Conservation (phyloP, 2,797 vertebrate species). For the Hippoglossus hippoglossus region DNA sequence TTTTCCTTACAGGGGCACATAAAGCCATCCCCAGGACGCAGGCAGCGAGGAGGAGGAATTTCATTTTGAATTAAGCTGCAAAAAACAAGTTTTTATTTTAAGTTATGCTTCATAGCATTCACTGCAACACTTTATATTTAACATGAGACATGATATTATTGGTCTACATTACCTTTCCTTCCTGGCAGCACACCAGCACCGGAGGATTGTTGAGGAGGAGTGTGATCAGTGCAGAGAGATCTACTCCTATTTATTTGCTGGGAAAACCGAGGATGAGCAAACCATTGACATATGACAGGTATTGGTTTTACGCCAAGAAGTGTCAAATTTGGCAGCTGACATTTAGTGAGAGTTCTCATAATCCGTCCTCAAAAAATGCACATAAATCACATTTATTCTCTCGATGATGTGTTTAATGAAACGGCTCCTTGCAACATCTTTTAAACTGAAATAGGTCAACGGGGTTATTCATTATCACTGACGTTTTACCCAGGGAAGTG, state of each 20-base stretch:
- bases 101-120: background rate
- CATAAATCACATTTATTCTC: slow-evolving; percentile 51
- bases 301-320: slow-evolving; percentile 65
- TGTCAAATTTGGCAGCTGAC: slow-evolving; percentile 56
- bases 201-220: slow-evolving; percentile 32
- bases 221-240: slow-evolving; percentile 51
- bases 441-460: slow-evolving; percentile 8
- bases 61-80: slow-evolving; percentile 70
- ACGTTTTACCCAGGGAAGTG: background rate
- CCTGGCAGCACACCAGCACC: slow-evolving; percentile 25
- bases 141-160: background rate
- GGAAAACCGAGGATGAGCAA: slow-evolving; percentile 49
- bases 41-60: slow-evolving; percentile 62
- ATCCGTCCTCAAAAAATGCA: slow-evolving; percentile 39
- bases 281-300: slow-evolving; percentile 49
- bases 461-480: background rate
- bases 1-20: slow-evolving; percentile 72
- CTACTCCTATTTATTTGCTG: slow-evolving; percentile 75
- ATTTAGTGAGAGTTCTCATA: slow-evolving; percentile 35
- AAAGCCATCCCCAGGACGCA: slow-evolving; percentile 69
- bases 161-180: slow-evolving; percentile 62
- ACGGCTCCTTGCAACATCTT: slow-evolving; percentile 30
- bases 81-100: slow-evolving; percentile 29
- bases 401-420: slow-evolving; percentile 35
- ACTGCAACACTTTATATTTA: background rate